Evolutionary conservation across 2,888 invertebrate species (phyloP).

Genomic region (Tholera decimalis): DNA sequence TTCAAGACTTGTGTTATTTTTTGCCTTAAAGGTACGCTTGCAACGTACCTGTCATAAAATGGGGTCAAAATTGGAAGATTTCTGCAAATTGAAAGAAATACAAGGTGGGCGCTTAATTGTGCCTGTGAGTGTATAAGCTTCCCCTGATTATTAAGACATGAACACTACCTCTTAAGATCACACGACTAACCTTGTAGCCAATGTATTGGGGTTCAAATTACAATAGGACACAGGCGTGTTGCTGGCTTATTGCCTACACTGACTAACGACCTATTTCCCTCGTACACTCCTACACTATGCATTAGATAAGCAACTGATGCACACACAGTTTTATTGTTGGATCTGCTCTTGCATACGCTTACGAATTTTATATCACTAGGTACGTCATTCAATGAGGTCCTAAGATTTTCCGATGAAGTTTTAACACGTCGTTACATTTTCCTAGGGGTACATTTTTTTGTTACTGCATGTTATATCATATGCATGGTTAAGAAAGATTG

Average conservation of each 20-base stretch:
- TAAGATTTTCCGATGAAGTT: neutral
- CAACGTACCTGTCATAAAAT: no score
- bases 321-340: constrained; percentile 32
- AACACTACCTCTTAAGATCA: neutral
- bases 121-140: no score
- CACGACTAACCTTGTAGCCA: constrained; percentile 32
- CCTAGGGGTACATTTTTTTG: neutral
- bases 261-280: constrained; percentile 56
- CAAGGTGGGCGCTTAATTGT: no score
- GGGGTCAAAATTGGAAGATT: no score
- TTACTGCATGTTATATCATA: no score
- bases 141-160: neutral
- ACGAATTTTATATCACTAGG: neutral
- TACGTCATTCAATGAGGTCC: neutral
- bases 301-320: constrained; percentile 49
- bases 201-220: constrained; percentile 52
- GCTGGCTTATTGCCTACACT: constrained; percentile 55
- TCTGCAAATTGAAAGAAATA: no score
- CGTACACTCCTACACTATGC: constrained; percentile 45
- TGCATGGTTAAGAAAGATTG: neutral
- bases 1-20: no score
- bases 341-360: constrained; percentile 17
- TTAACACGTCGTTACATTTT: neutral
- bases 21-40: no score
- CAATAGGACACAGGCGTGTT: constrained; percentile 31